Evolutionary conservation across 2,888 invertebrate genomes (phyloP), one percentile per base, ranked within the genome.

Genomic region (Eugnorisma glareosa): DNA sequence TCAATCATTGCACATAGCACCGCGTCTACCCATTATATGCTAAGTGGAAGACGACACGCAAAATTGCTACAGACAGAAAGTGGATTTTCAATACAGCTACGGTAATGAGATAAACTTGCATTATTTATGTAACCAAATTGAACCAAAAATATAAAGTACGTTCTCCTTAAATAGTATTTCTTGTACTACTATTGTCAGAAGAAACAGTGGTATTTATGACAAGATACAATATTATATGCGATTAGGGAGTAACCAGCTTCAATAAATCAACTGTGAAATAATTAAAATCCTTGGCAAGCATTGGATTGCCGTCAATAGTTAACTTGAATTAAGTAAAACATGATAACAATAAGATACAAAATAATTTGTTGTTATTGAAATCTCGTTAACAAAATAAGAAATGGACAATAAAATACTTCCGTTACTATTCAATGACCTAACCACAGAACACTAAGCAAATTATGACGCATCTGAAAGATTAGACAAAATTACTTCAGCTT

Each of bases 31-130:
- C 90, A 94, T 94, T 94, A 93, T 94, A 94, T 95, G 94, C 90
- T 94, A 94, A 94, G 94, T 92, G 91, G 88, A 87, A 91, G 91
- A 92, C 92, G 92, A 94, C 94, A 94, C 93, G 91, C 90, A 78
- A 85, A 86, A 92, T 93, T 92, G 92, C 92, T 86, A 91, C 90
- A 91, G 81, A 89, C 88, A 85, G 89, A 91, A 91, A 91, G 89
- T 82, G 86, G 74, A 86, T 86, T 84, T 85, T 83, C 79, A 59
- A 83, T 88, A 72, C 75, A 64, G 68, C 37, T 70, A 48, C 59
- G 35, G 66, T 73, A 73, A 68, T 67, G 59, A 75, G 63, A 67
- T 85, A 57, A 74, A 63, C 15, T n/a, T 54, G 24, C 15, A 21
- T 75, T 40, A 61, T 74, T 64, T 66, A 43, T 51, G 59, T 37